phyloP scores from a whole-genome alignment of 2,113 vertebrate species.

The Centropus bengalensis region DNA sequence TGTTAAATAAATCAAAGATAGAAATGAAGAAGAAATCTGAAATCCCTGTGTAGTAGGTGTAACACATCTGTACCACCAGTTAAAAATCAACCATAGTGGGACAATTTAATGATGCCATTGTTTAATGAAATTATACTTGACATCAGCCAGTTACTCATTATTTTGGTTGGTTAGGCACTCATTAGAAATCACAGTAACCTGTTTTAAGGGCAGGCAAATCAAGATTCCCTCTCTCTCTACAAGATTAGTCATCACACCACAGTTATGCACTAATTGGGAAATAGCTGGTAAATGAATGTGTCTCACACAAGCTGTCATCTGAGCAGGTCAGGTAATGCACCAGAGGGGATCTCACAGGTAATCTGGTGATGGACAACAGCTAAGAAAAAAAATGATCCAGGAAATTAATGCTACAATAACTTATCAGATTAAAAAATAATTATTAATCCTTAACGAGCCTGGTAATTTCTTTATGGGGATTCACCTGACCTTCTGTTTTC shows the following conservation, averaged over 20 bases:
- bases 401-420: neutral
- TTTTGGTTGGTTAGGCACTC: constrained; percentile 35
- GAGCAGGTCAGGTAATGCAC: neutral
- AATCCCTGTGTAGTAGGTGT: neutral
- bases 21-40: neutral
- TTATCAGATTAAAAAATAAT: constrained; percentile 1
- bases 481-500: neutral
- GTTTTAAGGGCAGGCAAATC: constrained; percentile 28
- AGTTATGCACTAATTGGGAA: constrained; percentile 17
- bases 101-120: neutral
- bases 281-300: neutral
- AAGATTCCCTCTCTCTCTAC: neutral
- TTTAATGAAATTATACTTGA: constrained; percentile 16
- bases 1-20: neutral
- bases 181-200: constrained; percentile 25
- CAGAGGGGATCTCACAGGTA: neutral
- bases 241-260: constrained; percentile 39
- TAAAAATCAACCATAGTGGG: neutral
- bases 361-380: neutral
- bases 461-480: neutral
- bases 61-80: neutral
- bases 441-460: neutral
- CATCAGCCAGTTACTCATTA: neutral
- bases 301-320: neutral
- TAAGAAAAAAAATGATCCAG: neutral